These are phyloP conservation scores for Pangasius mekongensis DNA, from an alignment of 2,797 vertebrate species.

Conservation along the genomic window DNA sequence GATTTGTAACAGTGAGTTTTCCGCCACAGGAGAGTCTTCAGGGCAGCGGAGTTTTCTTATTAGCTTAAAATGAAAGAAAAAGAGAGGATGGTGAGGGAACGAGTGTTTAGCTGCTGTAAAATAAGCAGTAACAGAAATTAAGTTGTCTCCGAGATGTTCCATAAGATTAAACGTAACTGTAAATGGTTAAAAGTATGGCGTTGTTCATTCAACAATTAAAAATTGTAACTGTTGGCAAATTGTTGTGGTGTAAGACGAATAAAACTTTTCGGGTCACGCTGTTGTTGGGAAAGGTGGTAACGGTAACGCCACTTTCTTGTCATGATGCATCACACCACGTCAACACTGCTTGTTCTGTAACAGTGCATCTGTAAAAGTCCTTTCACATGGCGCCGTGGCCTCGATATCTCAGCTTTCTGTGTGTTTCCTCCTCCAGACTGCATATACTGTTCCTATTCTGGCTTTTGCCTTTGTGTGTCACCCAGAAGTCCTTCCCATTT, in stretches of 20 bases:
- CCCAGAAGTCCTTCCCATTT: constrained; percentile 96
- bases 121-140: not conserved
- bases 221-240: too few species aligned
- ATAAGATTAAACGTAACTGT: not conserved
- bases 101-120: not conserved
- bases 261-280: not conserved
- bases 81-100: not conserved
- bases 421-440: constrained; percentile 79
- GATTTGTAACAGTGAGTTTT: not conserved
- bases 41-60: not conserved
- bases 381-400: not conserved
- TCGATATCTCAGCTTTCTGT: not conserved
- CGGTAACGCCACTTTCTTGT: not conserved
- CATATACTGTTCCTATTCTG: constrained; percentile 94
- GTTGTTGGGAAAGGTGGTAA: not conserved
- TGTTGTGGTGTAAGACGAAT: not conserved
- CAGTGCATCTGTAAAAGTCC: not conserved
- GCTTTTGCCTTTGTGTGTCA: constrained; percentile 98
- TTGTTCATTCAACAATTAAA: not conserved
- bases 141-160: not conserved
- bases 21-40: not conserved
- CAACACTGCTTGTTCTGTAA: not conserved
- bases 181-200: not conserved
- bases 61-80: not conserved
- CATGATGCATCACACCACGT: not conserved